Evolutionary conservation across 2,888 invertebrate species (phyloP), one percentile per base, ranked within the genome.

Genomic region (Uloborus plumipes): DNA sequence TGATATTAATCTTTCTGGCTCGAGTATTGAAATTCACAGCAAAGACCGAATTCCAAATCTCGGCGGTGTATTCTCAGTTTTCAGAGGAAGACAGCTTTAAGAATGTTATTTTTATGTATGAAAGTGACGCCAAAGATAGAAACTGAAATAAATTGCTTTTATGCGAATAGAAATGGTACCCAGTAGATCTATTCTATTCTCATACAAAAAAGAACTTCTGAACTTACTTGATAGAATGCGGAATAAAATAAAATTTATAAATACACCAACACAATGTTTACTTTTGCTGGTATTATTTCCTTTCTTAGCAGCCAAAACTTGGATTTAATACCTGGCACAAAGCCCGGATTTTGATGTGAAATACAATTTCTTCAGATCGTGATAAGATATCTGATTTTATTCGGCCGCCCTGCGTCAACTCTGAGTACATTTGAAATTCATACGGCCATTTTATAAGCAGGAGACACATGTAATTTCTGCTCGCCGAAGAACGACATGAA

Each of bases 91-190:
- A 39, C 64, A 26, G 39, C 61, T 75, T 69, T 76, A 67, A 77
- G 58, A 70, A 64, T 62, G 53, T 62, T 70, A 70, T 77, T 71
- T 69, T 78, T 71, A 71, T 71, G 78, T 71, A 64, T 71, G 78
- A 78, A 78, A 78, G 50, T 50, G 65, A 78, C 77, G 26, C 50
- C 22, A 16, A 49, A 47, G 70, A 70, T 65, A 72, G 59, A 69
- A 69, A 61, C 50, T 61, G 39, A 74, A 74, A 75, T 81, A 81
- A 74, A 81, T 74, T 75, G 74, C 73, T 64, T 73, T 74, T 81
- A 67, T 61, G 49, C 66, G 72, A 73, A 79, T 67, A 62, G 74
- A 72, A 73, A 72, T 39, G 26, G 69, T 69, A 59, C 66, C 58
- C 66, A 47, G 61, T 62, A 31, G 31, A 67, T 74, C 80, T 70